These are phyloP conservation scores for Acromyrmex echinatior DNA, from an alignment of 1,140 invertebrate species.

Conservation along the genomic window DNA sequence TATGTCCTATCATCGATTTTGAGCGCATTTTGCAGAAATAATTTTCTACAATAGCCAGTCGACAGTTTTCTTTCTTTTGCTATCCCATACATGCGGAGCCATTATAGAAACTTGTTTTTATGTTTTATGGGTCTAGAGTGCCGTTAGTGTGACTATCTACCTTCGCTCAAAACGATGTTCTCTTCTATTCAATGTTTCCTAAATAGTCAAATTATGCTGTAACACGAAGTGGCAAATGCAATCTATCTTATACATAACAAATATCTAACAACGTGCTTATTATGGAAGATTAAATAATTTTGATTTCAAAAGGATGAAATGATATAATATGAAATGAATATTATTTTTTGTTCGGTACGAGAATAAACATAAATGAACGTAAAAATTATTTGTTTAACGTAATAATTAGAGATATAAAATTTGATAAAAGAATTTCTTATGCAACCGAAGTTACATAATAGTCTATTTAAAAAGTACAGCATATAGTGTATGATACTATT, in stretches of 20 bases:
- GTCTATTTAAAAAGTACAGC: neutral
- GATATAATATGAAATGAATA: neutral
- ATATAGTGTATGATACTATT: neutral
- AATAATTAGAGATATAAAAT: neutral
- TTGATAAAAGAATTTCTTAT: neutral
- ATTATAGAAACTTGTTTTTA: constrained; percentile 81
- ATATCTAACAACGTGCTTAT: neutral
- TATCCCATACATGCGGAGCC: constrained; percentile 1
- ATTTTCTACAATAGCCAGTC: constrained; percentile 3
- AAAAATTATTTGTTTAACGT: neutral
- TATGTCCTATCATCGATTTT: constrained; percentile 28
- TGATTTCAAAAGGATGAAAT: neutral
- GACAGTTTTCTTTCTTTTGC: constrained; percentile 37
- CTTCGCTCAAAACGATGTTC: neutral
- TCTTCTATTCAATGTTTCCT: neutral
- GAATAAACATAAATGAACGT: neutral
- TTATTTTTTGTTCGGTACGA: neutral
- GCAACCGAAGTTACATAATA: neutral
- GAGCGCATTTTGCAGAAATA: constrained; percentile 41
- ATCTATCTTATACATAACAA: constrained; percentile 13
- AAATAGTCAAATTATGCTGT: neutral
- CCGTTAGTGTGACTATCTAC: constrained; percentile 51
- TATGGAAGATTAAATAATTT: constrained; percentile 2
- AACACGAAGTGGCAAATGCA: neutral
- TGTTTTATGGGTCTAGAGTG: constrained; percentile 82